A percentile compares a stretch with the other conserved stretches of the same genome.
Conservation (phyloP, 35 echinoderm and acorn worm genomes). For the Lytechinus variegatus region DNA sequence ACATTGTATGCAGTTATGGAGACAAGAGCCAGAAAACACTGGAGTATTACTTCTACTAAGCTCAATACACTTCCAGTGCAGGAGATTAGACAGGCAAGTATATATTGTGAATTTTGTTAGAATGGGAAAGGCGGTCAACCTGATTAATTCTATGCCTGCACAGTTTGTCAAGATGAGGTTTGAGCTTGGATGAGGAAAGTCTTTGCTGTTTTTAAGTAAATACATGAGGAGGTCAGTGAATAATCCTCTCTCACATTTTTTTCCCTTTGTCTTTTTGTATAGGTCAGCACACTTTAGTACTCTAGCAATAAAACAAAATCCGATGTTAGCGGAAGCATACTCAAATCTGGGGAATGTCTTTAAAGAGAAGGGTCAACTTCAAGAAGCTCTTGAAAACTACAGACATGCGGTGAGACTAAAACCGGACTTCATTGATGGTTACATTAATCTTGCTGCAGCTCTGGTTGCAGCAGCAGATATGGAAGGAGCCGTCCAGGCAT, state of each 20-base stretch:
- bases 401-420: constrained; percentile 96
- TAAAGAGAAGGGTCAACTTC: constrained; percentile 95
- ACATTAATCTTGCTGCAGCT: constrained; percentile 99
- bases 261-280: neutral
- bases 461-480: constrained; percentile 96
- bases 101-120: constrained; percentile 30
- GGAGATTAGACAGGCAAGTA: constrained; percentile 81
- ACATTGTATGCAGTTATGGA: constrained; percentile 98
- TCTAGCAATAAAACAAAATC: constrained; percentile 97
- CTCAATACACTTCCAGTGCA: constrained; percentile 98
- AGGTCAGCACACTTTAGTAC: constrained; percentile 99
- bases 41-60: constrained; percentile 88
- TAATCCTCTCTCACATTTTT: neutral
- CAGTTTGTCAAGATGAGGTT: too few relatives aligned
- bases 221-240: neutral
- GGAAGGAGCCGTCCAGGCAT: constrained; percentile 98
- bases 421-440: constrained; percentile 98
- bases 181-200: too few relatives aligned
- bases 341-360: constrained; percentile 98
- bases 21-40: constrained; percentile 97
- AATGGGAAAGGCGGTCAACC: neutral
- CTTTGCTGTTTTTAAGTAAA: too few relatives aligned
- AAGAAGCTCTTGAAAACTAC: constrained; percentile 97
- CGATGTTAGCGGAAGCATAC: constrained; percentile 93
- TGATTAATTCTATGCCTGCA: too few relatives aligned